A percentile compares a stretch with the other conserved stretches of the same genome.
Evolutionary conservation across 2,888 invertebrate species (phyloP).

Genomic region (Drosophila leonis): DNA sequence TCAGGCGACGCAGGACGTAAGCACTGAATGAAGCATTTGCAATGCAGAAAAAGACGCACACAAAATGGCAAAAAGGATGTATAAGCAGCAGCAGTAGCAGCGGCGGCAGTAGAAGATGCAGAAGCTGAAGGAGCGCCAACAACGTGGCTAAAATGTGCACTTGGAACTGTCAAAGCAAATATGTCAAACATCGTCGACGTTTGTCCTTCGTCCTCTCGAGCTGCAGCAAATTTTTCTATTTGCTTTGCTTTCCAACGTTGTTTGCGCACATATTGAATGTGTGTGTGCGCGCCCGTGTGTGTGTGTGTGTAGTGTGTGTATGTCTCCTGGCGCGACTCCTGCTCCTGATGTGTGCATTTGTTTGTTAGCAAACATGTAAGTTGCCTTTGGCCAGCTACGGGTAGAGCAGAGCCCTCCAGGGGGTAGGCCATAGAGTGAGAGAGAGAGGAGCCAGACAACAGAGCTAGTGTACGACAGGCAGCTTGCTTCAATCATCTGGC

Average conservation of each 20-base stretch:
- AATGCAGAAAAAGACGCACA: constrained; percentile 64
- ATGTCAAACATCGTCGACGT: constrained; percentile 78
- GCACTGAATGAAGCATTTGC: constrained; percentile 53
- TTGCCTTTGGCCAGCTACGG: constrained; percentile 73
- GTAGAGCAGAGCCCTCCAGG: constrained; percentile 18
- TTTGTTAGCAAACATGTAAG: constrained; percentile 80
- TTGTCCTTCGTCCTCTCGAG: constrained; percentile 62
- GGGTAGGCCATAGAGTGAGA: constrained; percentile 20
- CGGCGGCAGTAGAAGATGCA: constrained; percentile 11
- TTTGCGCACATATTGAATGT: constrained; percentile 70
- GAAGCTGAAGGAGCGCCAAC: constrained; percentile 20
- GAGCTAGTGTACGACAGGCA: constrained; percentile 27
- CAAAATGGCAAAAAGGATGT: constrained; percentile 46
- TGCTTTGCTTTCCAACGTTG: constrained; percentile 77
- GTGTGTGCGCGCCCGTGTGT: constrained; percentile 22
- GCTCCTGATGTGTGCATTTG: constrained; percentile 72
- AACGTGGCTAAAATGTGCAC: constrained; percentile 81
- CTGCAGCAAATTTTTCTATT: constrained; percentile 69
- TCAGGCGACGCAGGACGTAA: constrained; percentile 40
- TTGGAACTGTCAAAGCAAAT: constrained; percentile 81
- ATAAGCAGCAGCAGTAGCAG: constrained; percentile 9
- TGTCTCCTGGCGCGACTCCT: constrained; percentile 64
- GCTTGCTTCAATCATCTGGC: constrained; percentile 64
- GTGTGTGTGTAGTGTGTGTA: constrained; percentile 23
- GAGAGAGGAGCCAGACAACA: constrained; percentile 34